These are phyloP conservation scores for Champsocephalus esox DNA, from an alignment of 2,797 vertebrate species.

Conservation along the genomic window DNA sequence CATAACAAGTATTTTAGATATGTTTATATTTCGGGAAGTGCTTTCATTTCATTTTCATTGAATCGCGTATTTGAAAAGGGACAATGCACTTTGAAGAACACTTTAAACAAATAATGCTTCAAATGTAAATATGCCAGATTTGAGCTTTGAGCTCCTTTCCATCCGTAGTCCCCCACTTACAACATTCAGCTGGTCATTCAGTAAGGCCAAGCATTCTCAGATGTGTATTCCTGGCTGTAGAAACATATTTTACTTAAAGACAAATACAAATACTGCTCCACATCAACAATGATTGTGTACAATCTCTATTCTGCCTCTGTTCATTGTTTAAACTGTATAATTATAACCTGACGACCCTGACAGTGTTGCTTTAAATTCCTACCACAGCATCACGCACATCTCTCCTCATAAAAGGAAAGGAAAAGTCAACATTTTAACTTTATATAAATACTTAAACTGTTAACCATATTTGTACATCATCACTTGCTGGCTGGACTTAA, in stretches of 20 bases:
- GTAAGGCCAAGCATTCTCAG: background rate
- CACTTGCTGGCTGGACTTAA: conserved; percentile 5
- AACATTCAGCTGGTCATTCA: background rate
- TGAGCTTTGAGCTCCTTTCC: no score
- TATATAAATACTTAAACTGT: background rate
- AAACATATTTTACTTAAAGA: background rate
- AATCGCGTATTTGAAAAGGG: no score
- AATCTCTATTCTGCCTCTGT: background rate
- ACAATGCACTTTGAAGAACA: no score
- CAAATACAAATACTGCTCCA: background rate
- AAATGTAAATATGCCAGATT: no score
- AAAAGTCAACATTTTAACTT: background rate
- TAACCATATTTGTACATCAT: background rate
- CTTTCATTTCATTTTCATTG: no score
- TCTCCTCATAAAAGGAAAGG: background rate
- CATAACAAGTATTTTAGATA: no score
- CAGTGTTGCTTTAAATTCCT: background rate
- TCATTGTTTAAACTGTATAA: background rate
- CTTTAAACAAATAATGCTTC: no score
- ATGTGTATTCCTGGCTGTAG: background rate
- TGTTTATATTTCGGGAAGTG: no score
- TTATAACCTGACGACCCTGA: conserved; percentile 20
- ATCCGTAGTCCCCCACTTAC: no score
- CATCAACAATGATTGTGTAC: background rate
- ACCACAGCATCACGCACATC: background rate